Evolutionary conservation across 2,888 invertebrate genomes (phyloP).

Genomic region (Micropterix aruncella): DNA sequence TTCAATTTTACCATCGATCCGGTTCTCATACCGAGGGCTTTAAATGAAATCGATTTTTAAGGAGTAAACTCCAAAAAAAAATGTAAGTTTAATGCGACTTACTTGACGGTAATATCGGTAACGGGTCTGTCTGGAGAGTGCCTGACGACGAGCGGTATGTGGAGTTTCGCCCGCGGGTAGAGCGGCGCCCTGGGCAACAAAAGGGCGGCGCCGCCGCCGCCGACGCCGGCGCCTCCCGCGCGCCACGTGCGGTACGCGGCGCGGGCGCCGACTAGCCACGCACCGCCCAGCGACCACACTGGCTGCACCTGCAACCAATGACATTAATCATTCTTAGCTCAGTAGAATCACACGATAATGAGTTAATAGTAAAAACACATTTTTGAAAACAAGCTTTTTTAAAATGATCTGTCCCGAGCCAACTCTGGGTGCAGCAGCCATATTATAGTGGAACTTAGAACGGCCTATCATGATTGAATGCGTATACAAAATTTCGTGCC

Average conservation of each 20-base stretch:
- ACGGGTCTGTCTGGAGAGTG: constrained; percentile 52
- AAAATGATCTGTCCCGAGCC: no score
- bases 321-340: not conserved
- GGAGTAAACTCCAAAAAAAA: no score
- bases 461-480: no score
- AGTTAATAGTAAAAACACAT: no score
- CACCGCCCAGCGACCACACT: constrained; percentile 45
- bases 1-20: no score
- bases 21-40: no score
- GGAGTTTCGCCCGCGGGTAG: constrained; percentile 79
- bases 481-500: no score
- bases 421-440: no score
- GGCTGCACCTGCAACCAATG: constrained; percentile 37
- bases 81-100: no score
- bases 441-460: no score
- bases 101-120: constrained; percentile 78
- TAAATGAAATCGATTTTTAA: no score
- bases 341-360: constrained; percentile 1
- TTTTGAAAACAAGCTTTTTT: no score
- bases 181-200: constrained; percentile 80
- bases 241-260: constrained; percentile 75
- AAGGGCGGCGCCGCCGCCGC: constrained; percentile 77
- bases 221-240: constrained; percentile 69
- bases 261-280: constrained; percentile 63
- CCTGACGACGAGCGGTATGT: constrained; percentile 80